Conservation (phyloP, 1,140 invertebrate species). For the Drosophila chauvacae region DNA sequence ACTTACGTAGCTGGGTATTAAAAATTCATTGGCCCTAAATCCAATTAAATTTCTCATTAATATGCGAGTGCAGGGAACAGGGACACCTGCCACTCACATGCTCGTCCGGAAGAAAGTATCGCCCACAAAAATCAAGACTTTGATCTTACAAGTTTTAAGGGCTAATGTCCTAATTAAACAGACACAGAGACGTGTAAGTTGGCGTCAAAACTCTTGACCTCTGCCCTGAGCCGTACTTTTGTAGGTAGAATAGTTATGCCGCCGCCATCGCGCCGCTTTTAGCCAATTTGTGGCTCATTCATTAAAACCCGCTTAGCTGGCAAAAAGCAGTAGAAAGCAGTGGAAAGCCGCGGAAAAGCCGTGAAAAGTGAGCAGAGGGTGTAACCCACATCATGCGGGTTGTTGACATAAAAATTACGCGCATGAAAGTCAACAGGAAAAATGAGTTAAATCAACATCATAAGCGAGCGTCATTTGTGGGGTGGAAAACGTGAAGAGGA, state of each 20-base stretch:
- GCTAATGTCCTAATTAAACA: slow-evolving; percentile 18
- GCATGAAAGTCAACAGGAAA: slow-evolving; percentile 79
- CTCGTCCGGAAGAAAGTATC: not conserved
- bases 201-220: slow-evolving; percentile 33
- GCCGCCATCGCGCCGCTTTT: slow-evolving; percentile 17
- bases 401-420: slow-evolving; percentile 80
- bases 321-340: slow-evolving; percentile 34
- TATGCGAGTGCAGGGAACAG: slow-evolving; percentile 54
- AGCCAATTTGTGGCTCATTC: slow-evolving; percentile 71
- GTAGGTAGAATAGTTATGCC: slow-evolving; percentile 17
- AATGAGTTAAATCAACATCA: slow-evolving; percentile 78
- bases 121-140: slow-evolving; percentile 13
- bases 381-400: slow-evolving; percentile 48
- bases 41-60: slow-evolving; percentile 81
- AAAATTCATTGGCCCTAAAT: slow-evolving; percentile 76
- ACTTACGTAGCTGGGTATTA: slow-evolving; percentile 62
- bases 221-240: slow-evolving; percentile 13
- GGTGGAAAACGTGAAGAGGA: slow-evolving; percentile 6
- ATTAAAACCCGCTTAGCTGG: slow-evolving; percentile 79
- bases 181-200: not conserved
- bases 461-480: slow-evolving; percentile 49
- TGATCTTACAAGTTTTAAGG: slow-evolving; percentile 21
- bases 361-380: slow-evolving; percentile 9
- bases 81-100: slow-evolving; percentile 22
- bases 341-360: slow-evolving; percentile 9